A percentile compares a stretch with the other conserved stretches of the same genome.
phyloP scores from a whole-genome alignment of 2,888 invertebrate species.

The Hirtodrosophila histrioides region DNA sequence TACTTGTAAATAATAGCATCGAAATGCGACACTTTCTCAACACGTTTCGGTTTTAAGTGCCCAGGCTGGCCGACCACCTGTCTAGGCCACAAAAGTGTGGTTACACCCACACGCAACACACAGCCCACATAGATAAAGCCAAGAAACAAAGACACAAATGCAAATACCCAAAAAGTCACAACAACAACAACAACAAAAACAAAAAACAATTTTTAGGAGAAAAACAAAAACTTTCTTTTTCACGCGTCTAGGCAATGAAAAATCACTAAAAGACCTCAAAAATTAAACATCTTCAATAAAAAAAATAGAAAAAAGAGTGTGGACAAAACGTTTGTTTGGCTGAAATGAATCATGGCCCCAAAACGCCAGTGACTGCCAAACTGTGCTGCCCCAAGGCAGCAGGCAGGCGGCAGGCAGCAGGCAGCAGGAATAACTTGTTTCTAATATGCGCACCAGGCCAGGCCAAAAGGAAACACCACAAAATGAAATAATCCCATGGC shows the following conservation, averaged over 20 bases:
- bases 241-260: slow-evolving; percentile 69
- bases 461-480: slow-evolving; percentile 79
- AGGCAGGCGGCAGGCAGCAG: background rate
- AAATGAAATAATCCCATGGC: slow-evolving; percentile 82
- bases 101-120: slow-evolving; percentile 59
- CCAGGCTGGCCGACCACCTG: slow-evolving; percentile 33
- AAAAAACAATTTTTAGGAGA: slow-evolving; percentile 46
- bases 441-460: slow-evolving; percentile 64
- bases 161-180: no score
- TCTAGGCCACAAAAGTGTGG: slow-evolving; percentile 16
- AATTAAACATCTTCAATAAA: slow-evolving; percentile 31
- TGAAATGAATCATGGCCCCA: slow-evolving; percentile 71
- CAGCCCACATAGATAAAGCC: slow-evolving; percentile 37
- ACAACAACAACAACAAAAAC: slow-evolving; percentile 35
- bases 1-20: slow-evolving; percentile 15
- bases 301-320: slow-evolving; percentile 1
- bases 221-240: slow-evolving; percentile 70
- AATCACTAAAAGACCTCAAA: slow-evolving; percentile 35
- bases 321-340: slow-evolving; percentile 39
- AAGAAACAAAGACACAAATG: slow-evolving; percentile 14
- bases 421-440: slow-evolving; percentile 78
- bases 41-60: slow-evolving; percentile 19
- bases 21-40: slow-evolving; percentile 57
- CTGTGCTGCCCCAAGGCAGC: slow-evolving; percentile 30
- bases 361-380: slow-evolving; percentile 54